A percentile compares a stretch with the other conserved stretches of the same genome.
Evolutionary conservation across 2,797 vertebrate species (phyloP).

Genomic region (Sebastes trivittatus): DNA sequence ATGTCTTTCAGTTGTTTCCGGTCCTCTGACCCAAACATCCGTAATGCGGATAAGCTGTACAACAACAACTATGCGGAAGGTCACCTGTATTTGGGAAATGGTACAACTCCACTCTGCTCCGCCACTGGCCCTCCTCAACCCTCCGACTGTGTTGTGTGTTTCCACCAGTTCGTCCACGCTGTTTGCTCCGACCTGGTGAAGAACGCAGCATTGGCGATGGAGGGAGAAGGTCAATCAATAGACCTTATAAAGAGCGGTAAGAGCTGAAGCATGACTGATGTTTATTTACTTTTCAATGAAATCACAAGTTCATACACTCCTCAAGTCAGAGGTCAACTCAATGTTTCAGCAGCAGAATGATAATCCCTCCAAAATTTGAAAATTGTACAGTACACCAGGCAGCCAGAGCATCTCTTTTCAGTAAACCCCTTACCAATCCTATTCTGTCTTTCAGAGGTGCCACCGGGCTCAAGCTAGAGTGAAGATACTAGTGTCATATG

Average conservation of each 20-base stretch:
- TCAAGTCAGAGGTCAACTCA: not conserved
- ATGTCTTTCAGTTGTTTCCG: not conserved
- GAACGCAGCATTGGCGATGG: not conserved
- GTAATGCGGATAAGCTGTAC: not conserved
- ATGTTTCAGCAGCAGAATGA: not conserved
- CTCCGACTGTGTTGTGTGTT: not conserved
- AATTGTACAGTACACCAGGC: not conserved
- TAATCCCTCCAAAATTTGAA: not conserved
- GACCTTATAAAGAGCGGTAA: not conserved
- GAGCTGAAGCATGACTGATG: not conserved
- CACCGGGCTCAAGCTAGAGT: too few relatives aligned
- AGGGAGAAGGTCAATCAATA: not conserved
- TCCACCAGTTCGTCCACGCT: too few relatives aligned
- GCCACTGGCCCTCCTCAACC: not conserved
- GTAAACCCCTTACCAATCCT: too few relatives aligned
- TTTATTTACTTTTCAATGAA: not conserved
- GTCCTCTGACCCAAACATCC: not conserved
- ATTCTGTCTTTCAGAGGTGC: too few relatives aligned
- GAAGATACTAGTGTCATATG: too few relatives aligned
- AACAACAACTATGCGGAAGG: rapidly evolving
- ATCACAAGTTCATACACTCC: not conserved
- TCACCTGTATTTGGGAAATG: not conserved
- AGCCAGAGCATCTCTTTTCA: too few relatives aligned
- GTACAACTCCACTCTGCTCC: not conserved
- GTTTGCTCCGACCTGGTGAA: not conserved